Conservation (phyloP, 1,140 invertebrate genomes). For the Atta cephalotes region DNA sequence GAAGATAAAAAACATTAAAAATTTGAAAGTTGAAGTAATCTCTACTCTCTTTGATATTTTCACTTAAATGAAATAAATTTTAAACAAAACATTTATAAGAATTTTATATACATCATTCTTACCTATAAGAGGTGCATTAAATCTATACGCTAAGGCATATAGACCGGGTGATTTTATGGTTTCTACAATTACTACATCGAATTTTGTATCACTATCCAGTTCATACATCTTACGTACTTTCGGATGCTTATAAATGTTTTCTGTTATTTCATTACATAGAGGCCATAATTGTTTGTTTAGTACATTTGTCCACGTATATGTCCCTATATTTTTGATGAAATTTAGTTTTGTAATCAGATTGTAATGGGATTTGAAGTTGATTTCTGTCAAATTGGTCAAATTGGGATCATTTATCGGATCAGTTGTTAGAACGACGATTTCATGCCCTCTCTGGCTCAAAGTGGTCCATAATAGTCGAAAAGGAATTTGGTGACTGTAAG, state of each 20-base stretch:
- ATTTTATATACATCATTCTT: slow-evolving; percentile 19
- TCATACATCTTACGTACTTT: slow-evolving; percentile 71
- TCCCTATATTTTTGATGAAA: background rate
- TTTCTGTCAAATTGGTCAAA: slow-evolving; percentile 75
- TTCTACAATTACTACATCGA: slow-evolving; percentile 74
- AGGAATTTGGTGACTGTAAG: slow-evolving; percentile 87
- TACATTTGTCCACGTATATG: slow-evolving; percentile 18
- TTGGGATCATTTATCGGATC: slow-evolving; percentile 75
- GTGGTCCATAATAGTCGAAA: slow-evolving; percentile 81
- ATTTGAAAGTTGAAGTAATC: background rate
- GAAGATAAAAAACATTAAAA: background rate
- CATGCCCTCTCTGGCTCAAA: slow-evolving; percentile 83
- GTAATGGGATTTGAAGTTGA: slow-evolving; percentile 51
- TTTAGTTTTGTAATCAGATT: rapidly evolving
- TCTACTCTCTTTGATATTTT: background rate
- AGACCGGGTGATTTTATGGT: slow-evolving; percentile 14
- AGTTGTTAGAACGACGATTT: slow-evolving; percentile 83
- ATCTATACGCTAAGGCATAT: slow-evolving; percentile 65
- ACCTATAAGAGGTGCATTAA: slow-evolving; percentile 76
- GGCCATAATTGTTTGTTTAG: rapidly evolving
- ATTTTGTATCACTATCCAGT: slow-evolving; percentile 62
- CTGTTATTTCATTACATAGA: background rate
- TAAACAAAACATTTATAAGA: background rate
- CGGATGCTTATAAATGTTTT: slow-evolving; percentile 58
- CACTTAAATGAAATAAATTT: background rate